Percentiles rank a stretch among this genome's conserved stretches.
These are phyloP conservation scores for Proterorhinus semilunaris DNA, from an alignment of 2,113 vertebrate species.

Conservation along the genomic window DNA sequence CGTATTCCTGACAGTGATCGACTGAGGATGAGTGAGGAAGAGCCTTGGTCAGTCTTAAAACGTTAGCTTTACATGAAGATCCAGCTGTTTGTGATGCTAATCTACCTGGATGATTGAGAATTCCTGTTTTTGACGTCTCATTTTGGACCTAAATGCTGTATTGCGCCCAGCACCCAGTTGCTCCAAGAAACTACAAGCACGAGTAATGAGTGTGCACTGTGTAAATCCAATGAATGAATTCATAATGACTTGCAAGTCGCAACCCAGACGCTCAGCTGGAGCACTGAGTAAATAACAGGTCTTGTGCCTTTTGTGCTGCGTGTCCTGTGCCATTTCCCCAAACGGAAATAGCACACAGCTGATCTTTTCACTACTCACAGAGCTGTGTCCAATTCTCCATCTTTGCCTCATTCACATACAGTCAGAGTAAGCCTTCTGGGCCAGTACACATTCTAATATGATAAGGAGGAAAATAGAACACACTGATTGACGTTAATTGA, in stretches of 20 bases:
- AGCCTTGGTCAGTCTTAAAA: no score
- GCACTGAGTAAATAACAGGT: conserved; percentile 51
- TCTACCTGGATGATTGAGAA: no score
- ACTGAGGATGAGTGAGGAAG: no score
- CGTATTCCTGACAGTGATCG: no score
- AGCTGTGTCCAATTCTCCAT: conserved; percentile 48
- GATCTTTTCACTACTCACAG: conserved; percentile 67
- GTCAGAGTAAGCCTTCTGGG: neutral
- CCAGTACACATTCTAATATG: conserved; percentile 13
- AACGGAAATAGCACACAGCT: conserved; percentile 71
- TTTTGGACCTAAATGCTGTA: neutral
- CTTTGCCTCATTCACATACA: neutral
- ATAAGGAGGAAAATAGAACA: neutral
- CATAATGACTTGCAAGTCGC: conserved; percentile 41
- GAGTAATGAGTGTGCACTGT: conserved; percentile 13
- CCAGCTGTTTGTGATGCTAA: no score
- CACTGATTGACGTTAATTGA: neutral
- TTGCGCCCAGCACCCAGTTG: conserved; percentile 7
- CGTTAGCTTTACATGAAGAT: no score
- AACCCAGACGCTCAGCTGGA: conserved; percentile 39
- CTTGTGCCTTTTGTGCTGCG: conserved; percentile 28
- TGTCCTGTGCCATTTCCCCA: conserved; percentile 46
- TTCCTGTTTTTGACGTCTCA: neutral
- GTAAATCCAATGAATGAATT: conserved; percentile 34
- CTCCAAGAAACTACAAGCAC: conserved; percentile 8